Percentiles rank a stretch among this genome's conserved stretches.
phyloP scores from a whole-genome alignment of 2,888 invertebrate species.

The Syrphus vitripennis region DNA sequence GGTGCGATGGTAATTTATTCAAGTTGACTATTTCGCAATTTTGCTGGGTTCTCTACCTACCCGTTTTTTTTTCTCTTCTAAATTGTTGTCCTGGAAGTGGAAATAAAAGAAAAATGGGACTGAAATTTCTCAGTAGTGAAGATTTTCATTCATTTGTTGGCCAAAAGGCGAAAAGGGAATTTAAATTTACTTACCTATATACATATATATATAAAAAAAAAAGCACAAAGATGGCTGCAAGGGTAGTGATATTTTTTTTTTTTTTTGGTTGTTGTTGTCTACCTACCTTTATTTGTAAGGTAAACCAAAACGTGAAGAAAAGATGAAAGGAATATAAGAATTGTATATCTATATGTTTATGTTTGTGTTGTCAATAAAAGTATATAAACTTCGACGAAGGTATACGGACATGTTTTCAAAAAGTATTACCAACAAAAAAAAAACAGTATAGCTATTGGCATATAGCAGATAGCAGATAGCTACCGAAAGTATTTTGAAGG shows the following conservation, averaged over 20 bases:
- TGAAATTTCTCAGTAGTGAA: conserved; percentile 23
- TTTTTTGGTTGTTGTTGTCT: neutral
- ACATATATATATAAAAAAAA: neutral
- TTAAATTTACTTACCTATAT: conserved; percentile 10
- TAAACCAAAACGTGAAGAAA: neutral
- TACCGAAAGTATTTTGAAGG: neutral
- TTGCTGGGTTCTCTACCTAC: conserved; percentile 12
- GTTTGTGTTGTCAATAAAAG: neutral
- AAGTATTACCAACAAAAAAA: neutral
- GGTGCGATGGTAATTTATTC: conserved; percentile 60
- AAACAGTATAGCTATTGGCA: neutral
- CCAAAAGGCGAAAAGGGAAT: conserved; percentile 21
- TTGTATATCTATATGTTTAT: neutral
- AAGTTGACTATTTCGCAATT: conserved; percentile 58
- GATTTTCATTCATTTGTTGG: conserved; percentile 24
- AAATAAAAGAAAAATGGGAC: conserved; percentile 25
- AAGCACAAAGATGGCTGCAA: neutral
- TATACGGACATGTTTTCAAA: neutral
- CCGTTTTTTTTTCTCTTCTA: neutral
- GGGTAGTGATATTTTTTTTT: conserved; percentile 10
- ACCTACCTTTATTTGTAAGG: neutral
- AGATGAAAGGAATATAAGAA: neutral
- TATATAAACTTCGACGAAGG: neutral
- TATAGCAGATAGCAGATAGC: too few relatives aligned
- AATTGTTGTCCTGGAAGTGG: conserved; percentile 44